phyloP scores from a whole-genome alignment of 2,113 vertebrate genomes.

The Apodemus speciosus region DNA sequence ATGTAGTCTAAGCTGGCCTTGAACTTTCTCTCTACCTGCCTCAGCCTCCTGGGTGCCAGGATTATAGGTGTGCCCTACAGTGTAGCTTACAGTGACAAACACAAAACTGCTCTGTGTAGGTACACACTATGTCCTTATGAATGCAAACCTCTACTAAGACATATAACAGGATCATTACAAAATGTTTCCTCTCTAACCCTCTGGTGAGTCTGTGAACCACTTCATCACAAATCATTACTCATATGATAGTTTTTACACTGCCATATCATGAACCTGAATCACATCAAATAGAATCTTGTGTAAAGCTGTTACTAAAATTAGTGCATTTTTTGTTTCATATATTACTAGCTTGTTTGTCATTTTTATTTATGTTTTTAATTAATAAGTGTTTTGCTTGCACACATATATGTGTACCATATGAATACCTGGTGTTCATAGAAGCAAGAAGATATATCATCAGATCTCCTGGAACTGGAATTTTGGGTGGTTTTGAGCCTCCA shows the following conservation, averaged over 20 bases:
- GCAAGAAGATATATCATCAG: background rate
- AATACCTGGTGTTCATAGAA: background rate
- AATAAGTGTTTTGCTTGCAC: background rate
- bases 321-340: background rate
- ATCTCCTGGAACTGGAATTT: background rate
- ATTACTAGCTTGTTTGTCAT: background rate
- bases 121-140: background rate
- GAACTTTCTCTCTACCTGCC: background rate
- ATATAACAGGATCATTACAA: background rate
- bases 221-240: background rate
- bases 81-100: background rate
- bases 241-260: background rate
- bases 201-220: too few relatives aligned
- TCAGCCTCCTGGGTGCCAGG: background rate
- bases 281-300: background rate
- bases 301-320: background rate
- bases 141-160: background rate
- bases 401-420: background rate
- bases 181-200: background rate
- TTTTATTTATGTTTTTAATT: too few relatives aligned
- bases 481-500: background rate
- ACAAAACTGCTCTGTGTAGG: background rate
- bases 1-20: background rate
- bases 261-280: background rate
- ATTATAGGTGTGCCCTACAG: background rate